These are phyloP conservation scores for Ochlodes sylvanus DNA, from an alignment of 2,888 invertebrate genomes.

Conservation along the genomic window DNA sequence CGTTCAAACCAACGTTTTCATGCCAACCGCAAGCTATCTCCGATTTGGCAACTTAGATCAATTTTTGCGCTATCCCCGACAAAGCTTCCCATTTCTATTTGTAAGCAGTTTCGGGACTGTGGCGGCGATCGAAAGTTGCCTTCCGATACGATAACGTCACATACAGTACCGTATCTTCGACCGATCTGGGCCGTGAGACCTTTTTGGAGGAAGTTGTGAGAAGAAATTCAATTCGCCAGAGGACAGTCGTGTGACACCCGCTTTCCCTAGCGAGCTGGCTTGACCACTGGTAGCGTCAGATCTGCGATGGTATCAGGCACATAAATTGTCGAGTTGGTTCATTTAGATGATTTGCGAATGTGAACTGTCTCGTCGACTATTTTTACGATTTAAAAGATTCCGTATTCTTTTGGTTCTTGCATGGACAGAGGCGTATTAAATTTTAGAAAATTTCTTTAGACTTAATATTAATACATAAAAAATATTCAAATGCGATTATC, in stretches of 20 bases:
- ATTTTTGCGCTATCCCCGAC: constrained; percentile 29
- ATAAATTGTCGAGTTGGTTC: not conserved
- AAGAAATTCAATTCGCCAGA: constrained; percentile 27
- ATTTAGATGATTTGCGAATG: not conserved
- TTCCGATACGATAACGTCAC: constrained; percentile 31
- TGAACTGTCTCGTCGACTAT: not conserved
- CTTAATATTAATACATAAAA: no score
- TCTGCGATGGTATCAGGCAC: not conserved
- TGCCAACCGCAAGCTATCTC: constrained; percentile 10
- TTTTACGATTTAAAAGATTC: no score
- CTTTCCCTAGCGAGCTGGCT: constrained; percentile 19
- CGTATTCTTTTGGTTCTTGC: no score
- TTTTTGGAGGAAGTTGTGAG: constrained; percentile 1
- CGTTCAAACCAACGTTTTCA: not conserved
- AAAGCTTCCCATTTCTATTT: constrained; percentile 31
- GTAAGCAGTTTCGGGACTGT: constrained; percentile 20
- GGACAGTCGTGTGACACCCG: constrained; percentile 18
- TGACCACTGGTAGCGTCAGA: constrained; percentile 1
- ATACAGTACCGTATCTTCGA: not conserved
- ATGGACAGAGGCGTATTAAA: no score
- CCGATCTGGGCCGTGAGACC: constrained; percentile 8
- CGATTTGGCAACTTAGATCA: constrained; percentile 19
- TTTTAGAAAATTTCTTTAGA: no score
- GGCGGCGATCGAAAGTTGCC: constrained; percentile 35
- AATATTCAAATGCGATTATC: no score